These are phyloP conservation scores for Hypotaenidia okinawae DNA, from an alignment of 2,797 vertebrate genomes.

Conservation along the genomic window DNA sequence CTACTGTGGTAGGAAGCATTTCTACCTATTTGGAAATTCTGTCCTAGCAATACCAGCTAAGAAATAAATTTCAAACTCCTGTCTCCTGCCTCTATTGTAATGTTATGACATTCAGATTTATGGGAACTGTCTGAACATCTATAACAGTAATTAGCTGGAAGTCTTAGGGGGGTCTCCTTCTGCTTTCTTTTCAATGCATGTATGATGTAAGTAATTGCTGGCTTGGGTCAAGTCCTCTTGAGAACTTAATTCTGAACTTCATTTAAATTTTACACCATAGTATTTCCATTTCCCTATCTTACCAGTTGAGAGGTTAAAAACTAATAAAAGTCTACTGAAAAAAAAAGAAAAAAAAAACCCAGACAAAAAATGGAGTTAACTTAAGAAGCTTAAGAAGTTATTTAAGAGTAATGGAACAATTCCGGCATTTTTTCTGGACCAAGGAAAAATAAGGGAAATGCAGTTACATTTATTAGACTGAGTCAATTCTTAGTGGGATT, in stretches of 20 bases:
- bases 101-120: conserved; percentile 56
- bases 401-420: background rate
- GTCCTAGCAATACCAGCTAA: background rate
- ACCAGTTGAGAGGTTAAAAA: background rate
- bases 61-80: background rate
- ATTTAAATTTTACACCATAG: background rate
- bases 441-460: background rate
- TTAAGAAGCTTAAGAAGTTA: background rate
- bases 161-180: background rate
- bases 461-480: background rate
- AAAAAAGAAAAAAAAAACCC: background rate
- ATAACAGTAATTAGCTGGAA: conserved; percentile 11
- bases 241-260: background rate
- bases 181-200: background rate
- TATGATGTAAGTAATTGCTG: background rate
- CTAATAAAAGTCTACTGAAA: background rate
- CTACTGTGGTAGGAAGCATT: background rate
- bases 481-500: background rate
- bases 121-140: conserved; percentile 9
- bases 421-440: background rate
- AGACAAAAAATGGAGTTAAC: background rate
- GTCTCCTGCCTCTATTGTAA: background rate
- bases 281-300: background rate
- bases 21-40: conserved; percentile 18
- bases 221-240: background rate